These are phyloP conservation scores for Actinia tenebrosa DNA, from an alignment of 64 coral and sea anemone genomes.

Conservation along the genomic window DNA sequence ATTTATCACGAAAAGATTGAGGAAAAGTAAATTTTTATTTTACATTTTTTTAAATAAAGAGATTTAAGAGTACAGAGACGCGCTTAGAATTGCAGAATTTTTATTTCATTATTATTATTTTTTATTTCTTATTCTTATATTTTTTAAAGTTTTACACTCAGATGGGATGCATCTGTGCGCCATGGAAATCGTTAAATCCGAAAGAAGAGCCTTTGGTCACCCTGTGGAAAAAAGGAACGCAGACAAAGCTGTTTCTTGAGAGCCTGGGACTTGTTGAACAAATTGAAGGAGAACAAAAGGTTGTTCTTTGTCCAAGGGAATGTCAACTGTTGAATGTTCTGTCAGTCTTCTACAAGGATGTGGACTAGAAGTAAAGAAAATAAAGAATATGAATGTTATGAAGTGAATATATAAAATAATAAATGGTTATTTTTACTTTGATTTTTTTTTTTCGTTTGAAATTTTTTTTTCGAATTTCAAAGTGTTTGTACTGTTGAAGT, in stretches of 20 bases:
- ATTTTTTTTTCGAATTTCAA: too few species aligned
- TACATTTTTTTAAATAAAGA: too few species aligned
- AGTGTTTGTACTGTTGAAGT: too few species aligned
- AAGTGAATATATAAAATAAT: too few species aligned
- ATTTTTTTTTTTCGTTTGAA: too few species aligned
- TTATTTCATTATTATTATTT: neutral
- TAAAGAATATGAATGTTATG: too few species aligned
- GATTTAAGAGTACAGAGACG: too few species aligned
- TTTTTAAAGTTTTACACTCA: slow-evolving; percentile 67
- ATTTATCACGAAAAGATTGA: too few species aligned
- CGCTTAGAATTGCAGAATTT: neutral
- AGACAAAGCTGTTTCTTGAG: slow-evolving; percentile 63
- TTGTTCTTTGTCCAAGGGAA: slow-evolving; percentile 59
- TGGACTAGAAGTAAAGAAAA: slow-evolving; percentile 27
- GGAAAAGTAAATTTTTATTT: too few species aligned
- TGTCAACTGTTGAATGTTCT: slow-evolving; percentile 79
- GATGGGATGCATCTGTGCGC: slow-evolving; percentile 71
- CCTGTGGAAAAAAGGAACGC: slow-evolving; percentile 69
- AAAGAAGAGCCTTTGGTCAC: slow-evolving; percentile 50
- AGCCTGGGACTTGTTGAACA: slow-evolving; percentile 61
- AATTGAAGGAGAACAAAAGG: slow-evolving; percentile 23
- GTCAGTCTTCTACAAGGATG: slow-evolving; percentile 60
- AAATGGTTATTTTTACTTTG: too few species aligned
- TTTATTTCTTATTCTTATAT: neutral
- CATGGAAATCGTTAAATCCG: slow-evolving; percentile 61